Percentiles rank a stretch among this genome's conserved stretches.
Conservation (phyloP, 2,888 invertebrate genomes). For the Meliscaeva auricollis region DNA sequence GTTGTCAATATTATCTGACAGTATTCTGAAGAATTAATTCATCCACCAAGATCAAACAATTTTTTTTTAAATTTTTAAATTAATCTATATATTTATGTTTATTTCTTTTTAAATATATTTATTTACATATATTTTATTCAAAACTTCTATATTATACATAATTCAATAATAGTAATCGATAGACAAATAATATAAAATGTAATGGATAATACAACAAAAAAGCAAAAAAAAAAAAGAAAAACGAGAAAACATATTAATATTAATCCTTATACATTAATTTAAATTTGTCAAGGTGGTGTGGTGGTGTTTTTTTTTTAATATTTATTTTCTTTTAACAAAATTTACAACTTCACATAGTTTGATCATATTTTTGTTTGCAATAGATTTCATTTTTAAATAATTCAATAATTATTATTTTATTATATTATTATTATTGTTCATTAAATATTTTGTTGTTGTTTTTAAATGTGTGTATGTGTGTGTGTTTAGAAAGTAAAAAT, state of each 20-base stretch:
- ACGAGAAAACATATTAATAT: constrained; percentile 67
- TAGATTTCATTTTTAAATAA: constrained; percentile 36
- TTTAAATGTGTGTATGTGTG: too few relatives aligned
- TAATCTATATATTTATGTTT: constrained; percentile 64
- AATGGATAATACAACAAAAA: constrained; percentile 71
- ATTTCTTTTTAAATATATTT: constrained; percentile 74
- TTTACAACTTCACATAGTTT: constrained; percentile 58
- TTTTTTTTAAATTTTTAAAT: constrained; percentile 35
- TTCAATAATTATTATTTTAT: constrained; percentile 62
- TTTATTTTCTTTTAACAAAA: constrained; percentile 38
- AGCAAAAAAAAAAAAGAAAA: constrained; percentile 58
- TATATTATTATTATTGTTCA: constrained; percentile 46
- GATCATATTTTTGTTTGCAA: constrained; percentile 31
- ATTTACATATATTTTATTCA: constrained; percentile 71
- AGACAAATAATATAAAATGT: constrained; percentile 71
- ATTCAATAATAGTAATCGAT: constrained; percentile 61
- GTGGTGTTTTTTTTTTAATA: constrained; percentile 29
- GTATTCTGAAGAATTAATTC: background rate
- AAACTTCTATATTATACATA: constrained; percentile 73
- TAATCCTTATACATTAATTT: constrained; percentile 65
- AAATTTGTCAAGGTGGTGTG: constrained; percentile 69
- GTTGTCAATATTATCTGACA: too few relatives aligned
- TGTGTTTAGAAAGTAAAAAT: constrained; percentile 57
- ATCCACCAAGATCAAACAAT: background rate
- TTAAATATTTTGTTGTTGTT: constrained; percentile 46